These are phyloP conservation scores for Ceriagrion tenellum DNA, from an alignment of 2,888 invertebrate species.

Conservation along the genomic window DNA sequence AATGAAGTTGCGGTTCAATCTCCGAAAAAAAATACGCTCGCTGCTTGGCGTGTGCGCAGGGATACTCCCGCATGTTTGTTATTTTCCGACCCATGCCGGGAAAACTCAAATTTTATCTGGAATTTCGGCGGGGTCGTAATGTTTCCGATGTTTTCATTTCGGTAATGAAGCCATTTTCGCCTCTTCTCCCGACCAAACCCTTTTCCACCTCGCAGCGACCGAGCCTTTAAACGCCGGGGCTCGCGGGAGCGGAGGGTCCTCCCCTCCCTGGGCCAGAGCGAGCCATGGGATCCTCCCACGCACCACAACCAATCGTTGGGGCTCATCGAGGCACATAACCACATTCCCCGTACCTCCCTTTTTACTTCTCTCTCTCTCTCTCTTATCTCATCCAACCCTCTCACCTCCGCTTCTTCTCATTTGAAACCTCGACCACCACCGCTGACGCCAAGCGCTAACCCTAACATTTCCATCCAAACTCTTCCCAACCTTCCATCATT, in stretches of 20 bases:
- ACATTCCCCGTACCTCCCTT: conserved; percentile 18
- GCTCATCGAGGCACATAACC: conserved; percentile 30
- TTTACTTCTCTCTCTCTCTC: background rate
- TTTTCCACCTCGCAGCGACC: background rate
- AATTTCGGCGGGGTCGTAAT: background rate
- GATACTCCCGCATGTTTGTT: no score
- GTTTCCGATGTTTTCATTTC: conserved; percentile 10
- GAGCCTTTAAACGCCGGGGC: background rate
- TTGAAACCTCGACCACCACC: background rate
- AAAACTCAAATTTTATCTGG: background rate
- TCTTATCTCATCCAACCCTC: background rate
- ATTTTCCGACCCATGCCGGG: background rate
- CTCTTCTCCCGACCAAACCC: background rate
- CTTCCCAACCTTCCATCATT: background rate
- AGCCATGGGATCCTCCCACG: background rate
- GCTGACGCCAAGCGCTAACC: background rate
- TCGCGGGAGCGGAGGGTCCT: background rate
- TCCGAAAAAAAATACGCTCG: background rate
- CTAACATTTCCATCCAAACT: background rate
- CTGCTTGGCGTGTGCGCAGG: background rate
- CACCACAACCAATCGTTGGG: background rate
- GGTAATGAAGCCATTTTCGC: conserved; percentile 15
- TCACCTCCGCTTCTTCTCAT: background rate
- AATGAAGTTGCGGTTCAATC: background rate
- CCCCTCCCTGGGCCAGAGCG: background rate